phyloP scores from a whole-genome alignment of 64 coral and sea anemone species.

The Anthopleura sola region DNA sequence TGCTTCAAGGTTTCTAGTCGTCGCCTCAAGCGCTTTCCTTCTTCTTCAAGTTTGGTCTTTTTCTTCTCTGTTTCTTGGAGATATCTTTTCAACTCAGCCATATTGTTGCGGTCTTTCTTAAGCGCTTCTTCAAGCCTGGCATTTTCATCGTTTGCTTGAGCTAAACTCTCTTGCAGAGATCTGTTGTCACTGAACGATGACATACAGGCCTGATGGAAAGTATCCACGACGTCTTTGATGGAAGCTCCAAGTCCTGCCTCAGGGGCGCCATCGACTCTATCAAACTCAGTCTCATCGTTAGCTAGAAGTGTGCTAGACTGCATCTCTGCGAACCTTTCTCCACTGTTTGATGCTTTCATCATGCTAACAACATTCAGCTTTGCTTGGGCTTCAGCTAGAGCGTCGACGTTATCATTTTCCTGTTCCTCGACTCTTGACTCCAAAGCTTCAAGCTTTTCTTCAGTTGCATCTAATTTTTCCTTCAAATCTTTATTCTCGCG shows the following conservation, averaged over 20 bases:
- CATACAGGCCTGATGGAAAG: slow-evolving; percentile 69
- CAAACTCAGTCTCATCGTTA: slow-evolving; percentile 18
- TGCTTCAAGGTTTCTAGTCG: slow-evolving; percentile 64
- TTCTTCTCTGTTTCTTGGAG: slow-evolving; percentile 75
- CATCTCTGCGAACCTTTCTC: slow-evolving; percentile 54
- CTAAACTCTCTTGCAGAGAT: slow-evolving; percentile 38
- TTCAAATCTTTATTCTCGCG: slow-evolving; percentile 57
- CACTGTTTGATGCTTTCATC: slow-evolving; percentile 49
- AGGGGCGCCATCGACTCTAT: slow-evolving; percentile 19
- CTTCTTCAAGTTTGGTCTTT: slow-evolving; percentile 76
- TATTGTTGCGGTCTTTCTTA: slow-evolving; percentile 60
- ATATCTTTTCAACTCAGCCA: slow-evolving; percentile 67
- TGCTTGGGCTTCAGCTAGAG: slow-evolving; percentile 74
- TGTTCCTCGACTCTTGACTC: slow-evolving; percentile 53
- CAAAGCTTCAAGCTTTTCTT: slow-evolving; percentile 55
- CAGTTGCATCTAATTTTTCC: slow-evolving; percentile 42
- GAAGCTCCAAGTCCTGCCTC: slow-evolving; percentile 23
- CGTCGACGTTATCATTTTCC: slow-evolving; percentile 56
- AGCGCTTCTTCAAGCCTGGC: slow-evolving; percentile 52
- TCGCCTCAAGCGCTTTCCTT: slow-evolving; percentile 62
- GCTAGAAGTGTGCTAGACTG: slow-evolving; percentile 16
- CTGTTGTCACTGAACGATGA: slow-evolving; percentile 75
- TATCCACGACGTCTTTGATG: slow-evolving; percentile 57
- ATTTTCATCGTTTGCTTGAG: slow-evolving; percentile 30
- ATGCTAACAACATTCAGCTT: slow-evolving; percentile 83